Base-by-base conservation (phyloP, 2,113 vertebrate species). In the Oncorhynchus gorbuscha region DNA sequence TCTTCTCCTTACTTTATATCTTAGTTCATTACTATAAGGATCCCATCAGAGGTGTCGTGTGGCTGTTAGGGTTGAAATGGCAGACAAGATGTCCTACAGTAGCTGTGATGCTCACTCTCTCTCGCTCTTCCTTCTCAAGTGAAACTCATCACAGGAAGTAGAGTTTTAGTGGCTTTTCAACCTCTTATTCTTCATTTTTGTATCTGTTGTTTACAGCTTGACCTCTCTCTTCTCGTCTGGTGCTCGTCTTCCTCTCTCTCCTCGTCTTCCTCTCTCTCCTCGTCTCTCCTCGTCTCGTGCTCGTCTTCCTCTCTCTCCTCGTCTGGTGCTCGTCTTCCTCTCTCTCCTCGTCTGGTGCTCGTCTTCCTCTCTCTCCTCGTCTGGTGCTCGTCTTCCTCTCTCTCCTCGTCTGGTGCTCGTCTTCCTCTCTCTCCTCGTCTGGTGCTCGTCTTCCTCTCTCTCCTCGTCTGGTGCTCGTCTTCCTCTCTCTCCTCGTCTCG, bases 151-250 rank as follows among this genome's bases (percentile, higher is more conserved):
- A 61, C 20, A 20, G 58, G 58, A 61, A 18, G 20, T 14, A 61
- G 5, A 61, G 58, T 3, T 79, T 83, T 75, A 80, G 83, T 92
- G 89, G 92, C 81, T 88, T 93, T 90, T 2, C 49, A 51, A 51
- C 13, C 48, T 51, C 87, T 72, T 72, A 24, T n/a, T 64, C 16
- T 39, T 61, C 48, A 30, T 39, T 81, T 77, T 74, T 30, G 30
- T 32, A 32, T 4, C 30, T 32, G 80, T 26, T 80, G 82, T 73
- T 30, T 83, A 75, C 83, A 79, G 83, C 39, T 5, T 22, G 39
- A 55, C 6, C 45, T 39, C 35, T 2, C 8, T 39, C 35, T 39
- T 1, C 35, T 35, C 6, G 5, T 0, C 35, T 35, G 6, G 32
- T 32, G 32, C 5, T 32, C 1, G 32, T 32, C 32, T 93, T 70